A percentile compares a stretch with the other conserved stretches of the same genome.
Evolutionary conservation across 2,888 invertebrate species (phyloP).

Genomic region (Venusia cambrica): DNA sequence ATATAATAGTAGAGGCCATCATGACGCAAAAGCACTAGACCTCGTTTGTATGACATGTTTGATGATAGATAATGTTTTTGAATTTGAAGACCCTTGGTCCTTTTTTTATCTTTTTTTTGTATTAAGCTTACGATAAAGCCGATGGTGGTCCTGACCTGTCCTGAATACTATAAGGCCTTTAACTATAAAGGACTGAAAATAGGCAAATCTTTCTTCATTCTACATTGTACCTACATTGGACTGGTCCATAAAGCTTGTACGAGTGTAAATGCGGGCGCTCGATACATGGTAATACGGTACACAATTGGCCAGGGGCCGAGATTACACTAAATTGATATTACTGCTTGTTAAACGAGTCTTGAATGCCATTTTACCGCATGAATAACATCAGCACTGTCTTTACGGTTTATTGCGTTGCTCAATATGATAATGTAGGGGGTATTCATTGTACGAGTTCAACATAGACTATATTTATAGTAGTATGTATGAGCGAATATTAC

Average conservation of each 20-base stretch:
- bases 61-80: too few species aligned
- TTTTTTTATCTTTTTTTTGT: too few species aligned
- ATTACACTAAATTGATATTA: conserved; percentile 50
- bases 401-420: conserved; percentile 20
- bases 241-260: conserved; percentile 29
- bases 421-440: conserved; percentile 10
- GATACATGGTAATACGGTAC: conserved; percentile 45
- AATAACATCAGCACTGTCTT: conserved; percentile 22
- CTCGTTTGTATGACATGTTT: too few species aligned
- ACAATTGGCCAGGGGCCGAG: conserved; percentile 45
- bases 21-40: too few species aligned
- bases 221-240: conserved; percentile 7
- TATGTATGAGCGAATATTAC: too few species aligned
- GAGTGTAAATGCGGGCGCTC: conserved; percentile 49
- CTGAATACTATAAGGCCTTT: too few species aligned
- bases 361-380: conserved; percentile 31
- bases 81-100: too few species aligned
- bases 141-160: too few species aligned
- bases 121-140: too few species aligned
- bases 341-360: conserved; percentile 35
- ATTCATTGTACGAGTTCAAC: not conserved
- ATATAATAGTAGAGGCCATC: too few species aligned
- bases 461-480: too few species aligned
- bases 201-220: not conserved
- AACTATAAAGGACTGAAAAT: not conserved